These are phyloP conservation scores for Acutogordius australiensis DNA, from an alignment of 2,888 invertebrate genomes.

Conservation along the genomic window DNA sequence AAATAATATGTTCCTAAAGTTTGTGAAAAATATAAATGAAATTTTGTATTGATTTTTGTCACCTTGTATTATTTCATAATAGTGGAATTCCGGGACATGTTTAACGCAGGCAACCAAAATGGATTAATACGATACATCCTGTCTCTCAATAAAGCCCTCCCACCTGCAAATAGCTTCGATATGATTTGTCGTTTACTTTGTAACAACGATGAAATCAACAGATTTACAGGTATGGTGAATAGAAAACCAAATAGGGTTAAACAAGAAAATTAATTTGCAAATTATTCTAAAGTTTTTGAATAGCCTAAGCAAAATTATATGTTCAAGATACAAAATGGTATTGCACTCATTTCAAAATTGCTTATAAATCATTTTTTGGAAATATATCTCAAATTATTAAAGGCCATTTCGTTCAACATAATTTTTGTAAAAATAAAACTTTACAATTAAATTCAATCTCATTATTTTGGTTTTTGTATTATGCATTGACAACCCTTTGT, in stretches of 20 bases:
- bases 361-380: too few relatives aligned
- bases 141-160: background rate
- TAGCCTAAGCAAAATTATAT: too few relatives aligned
- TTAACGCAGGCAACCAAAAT: background rate
- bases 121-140: background rate
- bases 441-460: too few relatives aligned
- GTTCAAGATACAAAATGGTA: background rate
- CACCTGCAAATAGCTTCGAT: conserved; percentile 5
- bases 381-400: too few relatives aligned
- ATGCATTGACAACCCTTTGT: too few relatives aligned
- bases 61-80: background rate
- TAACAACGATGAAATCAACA: background rate
- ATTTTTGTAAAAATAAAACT: too few relatives aligned
- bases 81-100: background rate
- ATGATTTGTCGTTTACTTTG: background rate
- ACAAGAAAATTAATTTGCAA: background rate
- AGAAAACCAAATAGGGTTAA: background rate
- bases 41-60: background rate
- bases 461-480: too few relatives aligned
- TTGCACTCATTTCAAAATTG: background rate
- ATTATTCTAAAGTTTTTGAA: background rate
- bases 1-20: too few relatives aligned
- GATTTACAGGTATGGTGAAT: background rate
- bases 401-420: too few relatives aligned
- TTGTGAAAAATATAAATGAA: background rate